phyloP scores from a whole-genome alignment of 2,113 vertebrate genomes.

The Azemiops feae region DNA sequence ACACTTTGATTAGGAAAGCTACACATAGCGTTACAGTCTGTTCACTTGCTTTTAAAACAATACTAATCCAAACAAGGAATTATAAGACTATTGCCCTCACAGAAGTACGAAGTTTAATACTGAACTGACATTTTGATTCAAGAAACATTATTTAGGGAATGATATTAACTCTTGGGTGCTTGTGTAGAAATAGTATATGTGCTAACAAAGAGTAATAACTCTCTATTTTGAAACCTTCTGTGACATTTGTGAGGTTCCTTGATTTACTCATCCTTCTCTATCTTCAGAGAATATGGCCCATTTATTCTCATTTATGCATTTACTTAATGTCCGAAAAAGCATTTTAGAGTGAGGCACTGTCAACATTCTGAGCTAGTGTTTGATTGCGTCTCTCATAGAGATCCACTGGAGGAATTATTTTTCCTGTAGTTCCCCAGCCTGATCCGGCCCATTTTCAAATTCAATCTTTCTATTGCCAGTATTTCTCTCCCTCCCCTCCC shows the following conservation, averaged over 20 bases:
- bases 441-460: too few species aligned
- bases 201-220: background rate
- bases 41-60: background rate
- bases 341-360: too few species aligned
- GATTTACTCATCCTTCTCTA: background rate
- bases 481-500: too few species aligned
- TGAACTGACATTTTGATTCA: background rate
- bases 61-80: background rate
- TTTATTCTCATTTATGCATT: too few species aligned
- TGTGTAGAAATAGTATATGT: background rate
- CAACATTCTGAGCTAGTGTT: too few species aligned
- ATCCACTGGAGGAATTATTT: too few species aligned
- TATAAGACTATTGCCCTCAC: background rate
- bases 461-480: too few species aligned
- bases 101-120: background rate
- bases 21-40: background rate
- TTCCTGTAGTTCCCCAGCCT: too few species aligned
- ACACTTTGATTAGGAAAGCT: background rate
- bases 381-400: too few species aligned
- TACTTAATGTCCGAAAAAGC: too few species aligned
- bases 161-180: background rate
- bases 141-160: background rate
- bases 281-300: too few species aligned
- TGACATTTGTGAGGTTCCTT: background rate
- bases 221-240: background rate